Evolutionary conservation across 2,113 vertebrate species (phyloP).

Genomic region (Carassius carassius): DNA sequence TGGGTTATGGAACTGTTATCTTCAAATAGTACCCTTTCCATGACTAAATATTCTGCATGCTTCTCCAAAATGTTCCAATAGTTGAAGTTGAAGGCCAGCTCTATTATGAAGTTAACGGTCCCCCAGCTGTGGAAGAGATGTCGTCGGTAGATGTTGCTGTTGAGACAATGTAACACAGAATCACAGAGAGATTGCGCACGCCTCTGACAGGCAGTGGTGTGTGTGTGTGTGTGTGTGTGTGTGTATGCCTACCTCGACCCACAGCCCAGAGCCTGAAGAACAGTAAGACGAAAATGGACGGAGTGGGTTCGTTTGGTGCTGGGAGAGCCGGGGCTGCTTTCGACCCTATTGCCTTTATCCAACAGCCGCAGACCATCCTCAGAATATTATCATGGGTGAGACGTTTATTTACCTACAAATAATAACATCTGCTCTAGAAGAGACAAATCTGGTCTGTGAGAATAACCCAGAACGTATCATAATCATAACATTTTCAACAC

Average conservation of each 20-base stretch:
- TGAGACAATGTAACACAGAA: conserved; percentile 21
- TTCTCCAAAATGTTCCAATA: not conserved
- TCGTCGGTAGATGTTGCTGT: conserved; percentile 53
- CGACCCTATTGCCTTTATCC: conserved; percentile 85
- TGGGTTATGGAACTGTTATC: not conserved
- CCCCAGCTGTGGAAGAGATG: not conserved
- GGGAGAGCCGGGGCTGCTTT: conserved; percentile 84
- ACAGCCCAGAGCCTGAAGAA: conserved; percentile 64
- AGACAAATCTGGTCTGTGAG: not conserved
- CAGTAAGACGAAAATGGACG: conserved; percentile 83
- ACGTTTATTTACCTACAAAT: not conserved
- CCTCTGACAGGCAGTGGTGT: conserved; percentile 46
- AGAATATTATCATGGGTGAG: conserved; percentile 89
- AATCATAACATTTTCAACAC: not conserved
- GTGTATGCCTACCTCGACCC: conserved; percentile 60
- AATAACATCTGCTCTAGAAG: not conserved
- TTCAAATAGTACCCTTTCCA: too few species aligned
- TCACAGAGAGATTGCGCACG: conserved; percentile 38
- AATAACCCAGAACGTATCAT: not conserved
- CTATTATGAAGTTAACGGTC: not conserved
- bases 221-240: conserved; percentile 37
- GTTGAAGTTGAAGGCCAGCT: not conserved
- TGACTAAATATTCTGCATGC: not conserved
- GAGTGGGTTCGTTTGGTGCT: conserved; percentile 90
- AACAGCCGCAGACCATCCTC: conserved; percentile 90